Evolutionary conservation across 1,140 invertebrate species (phyloP).

Genomic region (Dendrolimus kikuchii): DNA sequence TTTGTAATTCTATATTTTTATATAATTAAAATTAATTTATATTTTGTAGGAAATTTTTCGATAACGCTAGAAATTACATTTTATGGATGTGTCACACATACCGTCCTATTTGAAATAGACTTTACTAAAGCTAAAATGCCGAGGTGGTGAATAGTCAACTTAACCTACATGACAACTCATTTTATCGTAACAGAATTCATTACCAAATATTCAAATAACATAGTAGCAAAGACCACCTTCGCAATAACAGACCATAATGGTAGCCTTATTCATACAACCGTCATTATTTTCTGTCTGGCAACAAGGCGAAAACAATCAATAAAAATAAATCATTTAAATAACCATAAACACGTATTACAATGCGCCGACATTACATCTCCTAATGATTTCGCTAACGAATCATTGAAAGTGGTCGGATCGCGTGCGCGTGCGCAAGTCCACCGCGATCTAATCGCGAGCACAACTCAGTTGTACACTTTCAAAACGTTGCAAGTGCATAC

Average conservation of each 20-base stretch:
- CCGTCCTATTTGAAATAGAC: slow-evolving; percentile 44
- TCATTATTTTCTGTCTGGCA: slow-evolving; percentile 70
- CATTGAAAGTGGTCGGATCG: slow-evolving; percentile 68
- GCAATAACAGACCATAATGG: slow-evolving; percentile 53
- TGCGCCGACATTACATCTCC: slow-evolving; percentile 67
- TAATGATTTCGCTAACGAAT: slow-evolving; percentile 72
- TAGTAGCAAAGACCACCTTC: slow-evolving; percentile 55
- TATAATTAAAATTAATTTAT: too few species aligned
- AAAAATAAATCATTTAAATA: slow-evolving; percentile 73
- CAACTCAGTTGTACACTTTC: too few species aligned
- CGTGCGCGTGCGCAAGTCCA: slow-evolving; percentile 50
- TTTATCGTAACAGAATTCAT: slow-evolving; percentile 60
- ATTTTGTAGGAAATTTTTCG: too few species aligned
- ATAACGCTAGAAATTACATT: too few species aligned
- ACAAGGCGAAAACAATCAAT: slow-evolving; percentile 72
- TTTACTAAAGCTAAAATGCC: slow-evolving; percentile 22
- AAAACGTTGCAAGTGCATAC: too few species aligned
- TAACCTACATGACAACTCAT: slow-evolving; percentile 64
- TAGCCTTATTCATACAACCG: slow-evolving; percentile 60
- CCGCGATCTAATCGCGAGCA: slow-evolving; percentile 41
- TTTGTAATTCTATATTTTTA: too few species aligned
- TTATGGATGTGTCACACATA: not conserved
- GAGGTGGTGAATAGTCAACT: slow-evolving; percentile 45
- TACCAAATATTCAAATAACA: slow-evolving; percentile 63
- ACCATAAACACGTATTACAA: slow-evolving; percentile 71